A percentile compares a stretch with the other conserved stretches of the same genome.
These are phyloP conservation scores for Grus americana DNA, from an alignment of 2,113 vertebrate genomes.

Conservation along the genomic window DNA sequence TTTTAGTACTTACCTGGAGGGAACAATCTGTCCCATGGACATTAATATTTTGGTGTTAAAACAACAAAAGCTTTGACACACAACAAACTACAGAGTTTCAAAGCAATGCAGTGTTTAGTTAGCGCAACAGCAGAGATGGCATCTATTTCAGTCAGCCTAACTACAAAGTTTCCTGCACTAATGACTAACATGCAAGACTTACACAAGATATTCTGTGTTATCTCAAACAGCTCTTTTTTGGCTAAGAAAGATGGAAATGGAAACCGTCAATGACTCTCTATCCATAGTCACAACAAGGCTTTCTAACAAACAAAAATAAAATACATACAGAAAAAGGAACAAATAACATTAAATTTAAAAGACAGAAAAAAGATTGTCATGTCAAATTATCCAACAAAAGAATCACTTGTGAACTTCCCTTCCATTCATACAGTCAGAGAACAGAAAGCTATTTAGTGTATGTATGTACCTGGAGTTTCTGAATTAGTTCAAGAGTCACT, in stretches of 20 bases:
- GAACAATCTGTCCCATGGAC: not conserved
- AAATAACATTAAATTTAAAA: not conserved
- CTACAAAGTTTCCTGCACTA: not conserved
- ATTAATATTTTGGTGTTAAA: not conserved
- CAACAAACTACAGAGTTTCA: not conserved
- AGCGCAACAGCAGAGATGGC: not conserved
- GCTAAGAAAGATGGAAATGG: not conserved
- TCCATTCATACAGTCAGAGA: not conserved
- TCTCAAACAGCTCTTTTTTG: not conserved
- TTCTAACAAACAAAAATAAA: not conserved
- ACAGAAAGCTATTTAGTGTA: not conserved
- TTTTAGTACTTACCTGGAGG: not conserved
- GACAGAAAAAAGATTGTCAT: not conserved
- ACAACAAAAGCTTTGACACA: not conserved
- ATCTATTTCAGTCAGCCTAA: not conserved
- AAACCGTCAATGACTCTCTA: not conserved
- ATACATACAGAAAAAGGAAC: not conserved
- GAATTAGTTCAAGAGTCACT: not conserved
- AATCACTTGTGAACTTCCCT: not conserved
- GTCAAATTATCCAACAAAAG: not conserved
- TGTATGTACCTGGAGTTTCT: not conserved
- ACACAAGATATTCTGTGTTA: not conserved
- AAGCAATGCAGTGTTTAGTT: not conserved
- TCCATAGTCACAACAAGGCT: not conserved
- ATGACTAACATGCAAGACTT: not conserved